phyloP scores from a whole-genome alignment of 2,113 vertebrate species.

The Ptychochromis oligacanthus region DNA sequence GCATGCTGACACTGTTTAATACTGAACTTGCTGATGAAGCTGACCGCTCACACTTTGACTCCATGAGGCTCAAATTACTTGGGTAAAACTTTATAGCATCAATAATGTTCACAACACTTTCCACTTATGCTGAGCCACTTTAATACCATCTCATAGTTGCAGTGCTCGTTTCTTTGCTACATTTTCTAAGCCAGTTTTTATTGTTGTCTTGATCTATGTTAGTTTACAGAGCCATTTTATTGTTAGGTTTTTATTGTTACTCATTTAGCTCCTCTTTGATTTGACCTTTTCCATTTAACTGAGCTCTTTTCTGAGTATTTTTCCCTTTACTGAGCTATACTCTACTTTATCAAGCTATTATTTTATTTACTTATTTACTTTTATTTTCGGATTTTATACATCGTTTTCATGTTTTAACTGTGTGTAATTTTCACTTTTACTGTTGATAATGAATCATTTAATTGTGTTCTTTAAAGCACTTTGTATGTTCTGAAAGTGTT shows the following conservation, averaged over 20 bases:
- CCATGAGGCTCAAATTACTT: background rate
- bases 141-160: background rate
- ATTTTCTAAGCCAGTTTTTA: background rate
- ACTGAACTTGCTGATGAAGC: background rate
- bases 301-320: background rate
- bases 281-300: background rate
- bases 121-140: background rate
- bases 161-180: background rate
- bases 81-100: background rate
- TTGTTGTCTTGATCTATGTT: background rate
- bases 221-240: background rate
- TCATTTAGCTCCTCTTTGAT: too few species aligned
- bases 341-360: background rate
- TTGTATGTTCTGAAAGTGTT: too few species aligned
- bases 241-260: background rate
- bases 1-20: too few species aligned
- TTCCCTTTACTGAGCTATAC: background rate
- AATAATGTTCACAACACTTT: background rate
- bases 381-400: too few species aligned
- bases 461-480: too few species aligned
- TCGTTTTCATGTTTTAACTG: too few species aligned
- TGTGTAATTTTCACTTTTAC: too few species aligned
- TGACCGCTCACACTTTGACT: background rate
- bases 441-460: too few species aligned
- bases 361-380: background rate